Percentiles rank a stretch among this genome's conserved stretches.
phyloP scores from a whole-genome alignment of 1,140 invertebrate species.

The Leguminivora glycinivorella region DNA sequence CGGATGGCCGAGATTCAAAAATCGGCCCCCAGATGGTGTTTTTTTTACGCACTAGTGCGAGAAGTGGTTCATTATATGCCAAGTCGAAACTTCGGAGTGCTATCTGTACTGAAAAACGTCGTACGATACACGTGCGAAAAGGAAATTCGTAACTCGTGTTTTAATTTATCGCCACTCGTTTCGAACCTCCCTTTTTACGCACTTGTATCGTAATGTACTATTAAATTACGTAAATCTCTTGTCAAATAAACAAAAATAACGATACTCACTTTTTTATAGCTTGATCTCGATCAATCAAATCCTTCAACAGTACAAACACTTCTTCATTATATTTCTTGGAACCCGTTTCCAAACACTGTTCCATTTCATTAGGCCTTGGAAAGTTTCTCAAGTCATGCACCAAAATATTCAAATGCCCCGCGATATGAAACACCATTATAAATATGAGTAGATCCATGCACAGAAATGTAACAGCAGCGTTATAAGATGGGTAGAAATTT shows the following conservation, averaged over 20 bases:
- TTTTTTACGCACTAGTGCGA: too few relatives aligned
- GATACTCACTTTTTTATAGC: not conserved
- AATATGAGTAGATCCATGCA: not conserved
- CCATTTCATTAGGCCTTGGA: not conserved
- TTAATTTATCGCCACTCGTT: too few relatives aligned
- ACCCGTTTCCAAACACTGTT: not conserved
- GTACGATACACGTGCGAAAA: too few relatives aligned
- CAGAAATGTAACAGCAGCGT: not conserved
- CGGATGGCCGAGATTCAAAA: too few relatives aligned
- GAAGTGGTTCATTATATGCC: too few relatives aligned
- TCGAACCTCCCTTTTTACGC: too few relatives aligned
- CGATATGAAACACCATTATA: not conserved
- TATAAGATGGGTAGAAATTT: not conserved
- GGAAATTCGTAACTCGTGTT: too few relatives aligned
- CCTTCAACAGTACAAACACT: conserved; percentile 1
- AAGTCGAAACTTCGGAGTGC: too few relatives aligned
- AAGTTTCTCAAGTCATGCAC: not conserved
- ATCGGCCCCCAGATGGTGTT: too few relatives aligned
- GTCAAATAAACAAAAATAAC: not conserved
- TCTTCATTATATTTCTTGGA: not conserved
- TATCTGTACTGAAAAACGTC: too few relatives aligned
- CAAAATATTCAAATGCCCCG: not conserved
- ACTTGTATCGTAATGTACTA: too few relatives aligned
- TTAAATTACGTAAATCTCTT: too few relatives aligned
- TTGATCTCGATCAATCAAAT: not conserved